Conservation (phyloP, 2,888 invertebrate genomes). For the Uropetala carovei region DNA sequence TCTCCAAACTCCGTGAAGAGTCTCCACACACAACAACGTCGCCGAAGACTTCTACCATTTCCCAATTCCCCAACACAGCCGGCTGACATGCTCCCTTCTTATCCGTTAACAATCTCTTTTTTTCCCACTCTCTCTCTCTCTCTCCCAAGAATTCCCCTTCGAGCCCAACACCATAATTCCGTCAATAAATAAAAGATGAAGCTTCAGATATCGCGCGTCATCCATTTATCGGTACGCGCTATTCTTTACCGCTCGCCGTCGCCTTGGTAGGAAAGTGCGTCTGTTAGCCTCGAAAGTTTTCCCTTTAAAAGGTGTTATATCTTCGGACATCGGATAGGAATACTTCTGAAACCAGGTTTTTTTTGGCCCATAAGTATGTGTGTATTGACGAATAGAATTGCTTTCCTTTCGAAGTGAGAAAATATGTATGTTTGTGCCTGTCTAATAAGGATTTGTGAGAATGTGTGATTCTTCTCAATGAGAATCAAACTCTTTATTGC, state of each 20-base stretch:
- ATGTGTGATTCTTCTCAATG: too few species aligned
- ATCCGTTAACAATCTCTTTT: not conserved
- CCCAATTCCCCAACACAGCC: not conserved
- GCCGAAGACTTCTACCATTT: not conserved
- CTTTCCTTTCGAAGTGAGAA: too few species aligned
- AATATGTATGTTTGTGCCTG: too few species aligned
- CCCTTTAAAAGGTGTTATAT: too few species aligned
- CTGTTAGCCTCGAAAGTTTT: too few species aligned
- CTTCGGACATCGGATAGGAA: too few species aligned
- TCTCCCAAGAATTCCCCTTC: not conserved
- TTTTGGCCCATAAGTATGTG: too few species aligned
- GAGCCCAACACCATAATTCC: not conserved
- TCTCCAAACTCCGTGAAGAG: not conserved
- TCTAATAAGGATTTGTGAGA: too few species aligned
- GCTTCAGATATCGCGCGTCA: not conserved
- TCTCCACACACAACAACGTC: not conserved
- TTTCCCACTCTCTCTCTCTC: not conserved
- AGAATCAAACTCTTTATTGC: too few species aligned
- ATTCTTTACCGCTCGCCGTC: not conserved
- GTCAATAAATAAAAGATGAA: slow-evolving; percentile 1
- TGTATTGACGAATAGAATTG: too few species aligned
- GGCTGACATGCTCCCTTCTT: not conserved
- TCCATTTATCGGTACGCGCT: not conserved
- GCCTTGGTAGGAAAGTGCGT: not conserved
- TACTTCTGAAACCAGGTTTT: too few species aligned